Base-by-base conservation (phyloP, 1,140 invertebrate genomes). In the Antheraea pernyi region DNA sequence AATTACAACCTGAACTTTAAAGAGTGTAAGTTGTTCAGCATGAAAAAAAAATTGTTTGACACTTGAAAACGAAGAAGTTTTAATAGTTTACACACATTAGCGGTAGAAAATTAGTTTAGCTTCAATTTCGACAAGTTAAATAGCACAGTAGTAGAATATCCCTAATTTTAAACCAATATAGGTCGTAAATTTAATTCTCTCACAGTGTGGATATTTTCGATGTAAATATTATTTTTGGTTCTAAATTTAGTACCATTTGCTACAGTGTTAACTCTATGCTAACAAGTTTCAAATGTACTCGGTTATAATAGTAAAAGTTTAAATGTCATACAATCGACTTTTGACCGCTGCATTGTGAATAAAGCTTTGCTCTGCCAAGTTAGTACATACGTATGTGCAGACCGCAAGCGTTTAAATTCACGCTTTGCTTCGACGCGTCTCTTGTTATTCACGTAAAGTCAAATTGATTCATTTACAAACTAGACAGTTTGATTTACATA, bases 341-440 rank as follows among this genome's bases (percentile, higher is more conserved):
- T 48, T 10, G 11, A 48, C 11, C n/a, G n/a, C n/a, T n/a, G n/a
- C 46, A 48, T 48, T 48, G 46, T 48, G 46, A 48, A 48, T 11
- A 48, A 48, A 48, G 46, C 46, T 48, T 48, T 48, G 46, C 7
- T 9, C 7, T 48, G 59, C 30, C 11, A 61, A n/a, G n/a, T n/a
- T n/a, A 67, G 73, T 42, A 53, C 53, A 63, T 68, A 58, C 63
- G 53, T 68, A 65, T 69, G 64, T 69, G 65, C 62, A 62, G 67
- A 74, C 74, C 79, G 59, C 72, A 76, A 75, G 71, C 75, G 74
- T 81, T 81, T 83, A 77, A 82, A 81, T 78, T 81, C 75, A 71
- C 74, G 70, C 68, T 75, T 69, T 74, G 71, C 68, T 66, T 73
- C 72, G 64, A 71, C 58, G 69, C 69, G 63, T 59, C 69, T 65